Percentiles rank a stretch among this genome's conserved stretches.
Conservation (phyloP, 2,888 invertebrate genomes). For the Heteromurus nitidus region DNA sequence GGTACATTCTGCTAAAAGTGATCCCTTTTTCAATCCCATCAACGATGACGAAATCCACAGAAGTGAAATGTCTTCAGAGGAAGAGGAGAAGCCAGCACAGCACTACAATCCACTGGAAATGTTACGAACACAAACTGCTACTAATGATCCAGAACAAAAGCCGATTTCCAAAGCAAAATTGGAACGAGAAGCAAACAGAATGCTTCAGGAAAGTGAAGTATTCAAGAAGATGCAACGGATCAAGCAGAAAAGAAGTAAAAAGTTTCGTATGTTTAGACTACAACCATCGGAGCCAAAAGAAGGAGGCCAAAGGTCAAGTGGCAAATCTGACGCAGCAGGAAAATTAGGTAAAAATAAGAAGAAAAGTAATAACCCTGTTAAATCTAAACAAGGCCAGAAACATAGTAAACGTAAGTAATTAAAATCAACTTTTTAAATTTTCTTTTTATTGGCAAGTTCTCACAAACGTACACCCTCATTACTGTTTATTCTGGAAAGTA, state of each 20-base stretch:
- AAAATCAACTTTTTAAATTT: no score
- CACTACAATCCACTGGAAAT: constrained; percentile 51
- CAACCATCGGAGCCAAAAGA: constrained; percentile 29
- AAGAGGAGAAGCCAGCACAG: constrained; percentile 17
- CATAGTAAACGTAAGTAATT: no score
- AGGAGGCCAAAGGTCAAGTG: not conserved
- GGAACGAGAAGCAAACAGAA: constrained; percentile 68
- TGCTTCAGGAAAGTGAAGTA: constrained; percentile 68
- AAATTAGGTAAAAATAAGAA: constrained; percentile 13
- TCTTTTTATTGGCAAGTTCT: no score
- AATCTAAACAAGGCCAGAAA: constrained; percentile 3
- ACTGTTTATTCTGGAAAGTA: no score
- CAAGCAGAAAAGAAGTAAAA: constrained; percentile 69
- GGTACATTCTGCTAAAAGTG: constrained; percentile 7
- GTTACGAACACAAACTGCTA: constrained; percentile 35
- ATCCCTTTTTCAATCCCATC: constrained; percentile 57
- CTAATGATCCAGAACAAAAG: constrained; percentile 24
- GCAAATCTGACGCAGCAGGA: not conserved
- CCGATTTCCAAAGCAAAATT: constrained; percentile 36
- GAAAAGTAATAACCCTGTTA: constrained; percentile 3
- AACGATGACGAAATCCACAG: constrained; percentile 45
- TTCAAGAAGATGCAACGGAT: constrained; percentile 69
- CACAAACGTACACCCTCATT: no score
- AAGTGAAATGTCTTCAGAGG: constrained; percentile 41
- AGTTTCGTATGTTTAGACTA: constrained; percentile 59